phyloP scores from a whole-genome alignment of 2,888 invertebrate species.

The Cataglyphis altisquamis region DNA sequence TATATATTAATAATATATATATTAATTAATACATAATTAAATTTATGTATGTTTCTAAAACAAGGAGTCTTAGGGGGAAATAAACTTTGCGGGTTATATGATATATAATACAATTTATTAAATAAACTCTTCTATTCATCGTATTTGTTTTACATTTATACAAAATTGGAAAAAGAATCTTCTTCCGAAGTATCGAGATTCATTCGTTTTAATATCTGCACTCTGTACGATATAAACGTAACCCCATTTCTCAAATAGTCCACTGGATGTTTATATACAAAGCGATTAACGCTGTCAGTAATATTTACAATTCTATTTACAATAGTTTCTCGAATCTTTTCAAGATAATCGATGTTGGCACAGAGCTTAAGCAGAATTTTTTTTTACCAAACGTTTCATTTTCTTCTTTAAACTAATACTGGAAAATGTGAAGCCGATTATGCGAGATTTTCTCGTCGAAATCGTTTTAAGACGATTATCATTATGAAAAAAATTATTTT shows the following conservation, averaged over 20 bases:
- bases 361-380: conserved; percentile 28
- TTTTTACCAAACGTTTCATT: neutral
- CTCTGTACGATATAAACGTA: neutral
- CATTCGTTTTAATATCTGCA: conserved; percentile 23
- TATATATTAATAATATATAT: neutral
- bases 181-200: conserved; percentile 13
- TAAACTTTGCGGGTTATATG: conserved; percentile 47
- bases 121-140: conserved; percentile 78
- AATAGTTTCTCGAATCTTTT: conserved; percentile 37
- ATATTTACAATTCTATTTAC: conserved; percentile 74
- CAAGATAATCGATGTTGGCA: conserved; percentile 60
- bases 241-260: neutral
- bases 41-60: neutral
- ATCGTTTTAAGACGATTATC: neutral
- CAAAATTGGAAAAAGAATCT: conserved; percentile 77
- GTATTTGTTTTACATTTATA: conserved; percentile 81
- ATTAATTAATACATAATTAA: neutral
- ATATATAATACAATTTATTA: conserved; percentile 77
- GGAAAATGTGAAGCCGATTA: conserved; percentile 38
- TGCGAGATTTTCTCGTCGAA: neutral
- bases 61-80: conserved; percentile 1
- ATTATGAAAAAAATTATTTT: neutral
- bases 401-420: conserved; percentile 34
- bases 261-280: conserved; percentile 41
- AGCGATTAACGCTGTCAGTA: conserved; percentile 12